Evolutionary conservation across 2,797 vertebrate genomes (phyloP), one percentile per base, ranked within the genome.

Genomic region (Parauchenoglanis ngamensis): DNA sequence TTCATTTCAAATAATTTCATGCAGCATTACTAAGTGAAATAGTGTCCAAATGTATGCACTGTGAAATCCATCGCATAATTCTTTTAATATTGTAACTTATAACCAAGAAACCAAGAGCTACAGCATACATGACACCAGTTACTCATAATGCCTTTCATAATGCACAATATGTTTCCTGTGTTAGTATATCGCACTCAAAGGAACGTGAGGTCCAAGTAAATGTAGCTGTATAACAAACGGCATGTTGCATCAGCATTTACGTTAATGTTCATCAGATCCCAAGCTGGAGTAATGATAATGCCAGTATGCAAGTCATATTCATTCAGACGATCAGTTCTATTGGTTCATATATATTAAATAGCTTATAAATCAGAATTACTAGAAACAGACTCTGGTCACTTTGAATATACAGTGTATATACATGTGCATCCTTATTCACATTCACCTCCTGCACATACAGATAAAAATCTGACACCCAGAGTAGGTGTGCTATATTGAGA

Each of bases 401-500:
- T 46, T 28, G 17, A 65, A 49, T 68, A 52, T 67, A 83, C 80
- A 68, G n/a, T 52, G 19, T 49, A 12, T 19, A 35, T 40, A 57
- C 54, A 59, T 4, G 49, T 77, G 49, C 28, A 31, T 61, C 25
- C 25, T 46, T 3, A 82, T 65, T 61, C 35, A 40, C 35, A 44
- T 59, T 65, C 40, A 10, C 12, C 79, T 68, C 75, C 17, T 49
- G 79, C 87, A 88, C 75, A 90, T 76, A 87, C 89, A 88, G 86
- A 85, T 87, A 89, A 87, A 91, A 90, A 89, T 84, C 88, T 77
- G 46, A 73, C 25, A 77, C 49, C 63, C 54, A 6, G 46, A 90
- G 89, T 85, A 86, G 89, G 84, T 87, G 88, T 88, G 91, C 88
- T 88, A 89, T 90, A 91, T 92, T 94, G 87, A 92, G 93, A 93